A percentile compares a stretch with the other conserved stretches of the same genome.
Evolutionary conservation across 1,140 invertebrate species (phyloP).

Genomic region (Linepithema humile): DNA sequence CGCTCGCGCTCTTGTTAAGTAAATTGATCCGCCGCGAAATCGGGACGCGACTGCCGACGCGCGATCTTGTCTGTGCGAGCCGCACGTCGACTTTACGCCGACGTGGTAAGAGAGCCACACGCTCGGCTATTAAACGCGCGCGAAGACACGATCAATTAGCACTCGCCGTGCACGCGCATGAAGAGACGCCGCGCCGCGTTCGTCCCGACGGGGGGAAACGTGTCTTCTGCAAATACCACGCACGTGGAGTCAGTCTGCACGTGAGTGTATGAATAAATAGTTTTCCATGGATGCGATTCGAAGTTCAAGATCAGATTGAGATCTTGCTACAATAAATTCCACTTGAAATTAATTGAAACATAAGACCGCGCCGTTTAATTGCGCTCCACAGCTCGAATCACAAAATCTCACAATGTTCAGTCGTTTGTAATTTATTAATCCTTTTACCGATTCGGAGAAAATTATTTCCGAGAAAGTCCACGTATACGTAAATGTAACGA

Average conservation of each 20-base stretch:
- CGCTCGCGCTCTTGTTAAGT: slow-evolving; percentile 29
- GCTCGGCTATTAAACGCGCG: slow-evolving; percentile 11
- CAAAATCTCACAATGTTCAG: background rate
- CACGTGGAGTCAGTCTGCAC: background rate
- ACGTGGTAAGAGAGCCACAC: background rate
- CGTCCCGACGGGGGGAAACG: slow-evolving; percentile 12
- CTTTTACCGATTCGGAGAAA: no score
- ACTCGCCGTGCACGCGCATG: background rate
- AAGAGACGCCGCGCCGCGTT: slow-evolving; percentile 13
- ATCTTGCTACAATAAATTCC: slow-evolving; percentile 4
- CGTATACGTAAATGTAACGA: background rate
- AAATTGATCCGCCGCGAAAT: slow-evolving; percentile 59
- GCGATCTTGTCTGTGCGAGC: background rate
- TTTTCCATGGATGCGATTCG: background rate
- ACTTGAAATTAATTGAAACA: slow-evolving; percentile 12
- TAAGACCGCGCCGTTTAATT: background rate
- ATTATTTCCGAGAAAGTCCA: background rate
- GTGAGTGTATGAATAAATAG: background rate
- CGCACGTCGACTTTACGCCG: background rate
- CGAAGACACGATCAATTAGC: slow-evolving; percentile 36
- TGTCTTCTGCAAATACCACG: slow-evolving; percentile 52
- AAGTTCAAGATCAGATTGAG: background rate
- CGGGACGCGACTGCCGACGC: background rate
- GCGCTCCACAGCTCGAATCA: background rate
- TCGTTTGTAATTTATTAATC: background rate